Evolutionary conservation across 2,113 vertebrate genomes (phyloP).

Genomic region (Ursus arctos): DNA sequence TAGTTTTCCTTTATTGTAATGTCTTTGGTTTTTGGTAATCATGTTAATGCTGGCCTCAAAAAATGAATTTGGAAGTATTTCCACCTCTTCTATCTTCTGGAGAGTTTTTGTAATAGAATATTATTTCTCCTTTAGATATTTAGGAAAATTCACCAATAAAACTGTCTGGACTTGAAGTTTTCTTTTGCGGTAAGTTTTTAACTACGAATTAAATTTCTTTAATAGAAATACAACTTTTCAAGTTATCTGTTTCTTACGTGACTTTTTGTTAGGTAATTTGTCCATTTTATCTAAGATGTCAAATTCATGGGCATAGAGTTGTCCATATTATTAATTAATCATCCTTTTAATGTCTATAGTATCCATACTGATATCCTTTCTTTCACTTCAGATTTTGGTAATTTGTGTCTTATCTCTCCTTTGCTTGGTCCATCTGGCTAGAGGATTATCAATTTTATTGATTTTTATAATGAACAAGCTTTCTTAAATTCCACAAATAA

Average conservation of each 20-base stretch:
- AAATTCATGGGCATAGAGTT: background rate
- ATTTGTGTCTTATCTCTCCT: background rate
- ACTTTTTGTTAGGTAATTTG: background rate
- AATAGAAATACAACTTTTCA: background rate
- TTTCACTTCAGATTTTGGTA: background rate
- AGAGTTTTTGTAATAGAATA: background rate
- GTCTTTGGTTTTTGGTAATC: background rate
- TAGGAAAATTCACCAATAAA: background rate
- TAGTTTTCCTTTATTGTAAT: background rate
- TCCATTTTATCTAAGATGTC: background rate
- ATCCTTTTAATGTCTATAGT: background rate
- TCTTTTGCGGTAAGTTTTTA: background rate
- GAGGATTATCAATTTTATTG: background rate
- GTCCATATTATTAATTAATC: background rate
- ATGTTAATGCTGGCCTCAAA: background rate
- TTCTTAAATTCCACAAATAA: background rate
- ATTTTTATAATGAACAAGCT: background rate
- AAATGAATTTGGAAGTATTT: background rate
- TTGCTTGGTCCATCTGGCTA: background rate
- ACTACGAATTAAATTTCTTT: constrained; percentile 1
- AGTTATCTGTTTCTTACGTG: background rate
- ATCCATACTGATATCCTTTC: background rate
- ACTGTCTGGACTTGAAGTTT: background rate
- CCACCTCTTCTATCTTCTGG: background rate
- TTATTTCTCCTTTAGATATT: background rate